Base-by-base conservation (phyloP, 2,888 invertebrate genomes). In the Oligia fasciuncula region DNA sequence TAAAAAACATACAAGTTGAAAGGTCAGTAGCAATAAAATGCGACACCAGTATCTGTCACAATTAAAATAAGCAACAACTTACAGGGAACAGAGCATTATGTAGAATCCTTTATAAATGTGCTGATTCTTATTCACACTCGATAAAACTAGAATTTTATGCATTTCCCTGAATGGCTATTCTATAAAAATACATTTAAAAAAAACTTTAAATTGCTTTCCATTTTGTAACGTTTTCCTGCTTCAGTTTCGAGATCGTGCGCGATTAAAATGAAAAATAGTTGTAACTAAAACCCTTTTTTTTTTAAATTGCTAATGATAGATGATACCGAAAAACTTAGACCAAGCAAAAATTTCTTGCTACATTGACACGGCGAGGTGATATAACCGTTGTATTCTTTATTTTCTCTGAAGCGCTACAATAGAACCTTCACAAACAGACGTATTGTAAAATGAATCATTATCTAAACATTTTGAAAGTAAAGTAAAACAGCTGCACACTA, bases 391-490 rank as follows among this genome's bases (percentile, higher is more conserved):
- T n/a, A 43, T 65, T n/a, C 49, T 54, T 62, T 62, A 54, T 77
- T 62, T 73, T 73, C 62, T 73, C 73, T 76, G n/a, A 65, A 80
- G 71, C 14, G 14, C 19, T 68, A 81, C 70, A 82, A 80, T 54
- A 13, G 35, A 76, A 46, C 14, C 46, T 82, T 63, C 23, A 40
- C 68, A 67, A 85, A 78, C 65, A 76, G 40, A 43, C 40, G 35
- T 35, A 74, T 69, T 69, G 65, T 65, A 43, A 46, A 60, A 68
- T 88, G 87, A 86, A 73, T 88, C 88, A 88, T 72, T 85, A 80
- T 87, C 43, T 69, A 86, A 86, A 88, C 80, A 85, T 85, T 80
- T 83, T 66, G 80, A 83, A 84, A 76, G 67, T 43, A 69, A 70
- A 76, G 62, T 65, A 72, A 85, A 80, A 85, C 88, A 88, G 80